Base-by-base conservation (phyloP, 2,797 vertebrate genomes). In the Oreortyx pictus region DNA sequence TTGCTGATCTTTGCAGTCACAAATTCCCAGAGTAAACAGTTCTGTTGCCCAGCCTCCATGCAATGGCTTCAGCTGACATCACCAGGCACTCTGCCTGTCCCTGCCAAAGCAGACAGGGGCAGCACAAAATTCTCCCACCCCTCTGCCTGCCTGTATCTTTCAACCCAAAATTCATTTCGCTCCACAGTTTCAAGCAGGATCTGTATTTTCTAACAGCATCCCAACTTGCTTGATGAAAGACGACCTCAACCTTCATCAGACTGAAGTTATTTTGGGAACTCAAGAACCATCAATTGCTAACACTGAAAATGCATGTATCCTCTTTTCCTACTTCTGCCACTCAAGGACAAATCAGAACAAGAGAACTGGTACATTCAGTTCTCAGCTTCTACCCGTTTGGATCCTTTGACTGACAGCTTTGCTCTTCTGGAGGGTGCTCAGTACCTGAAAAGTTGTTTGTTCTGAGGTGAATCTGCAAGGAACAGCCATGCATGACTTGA, bases 241-340 rank as follows among this genome's bases (percentile, higher is more conserved):
- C 16, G 65, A 80, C 15, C 35, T 25, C 18, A 73, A 86, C 73
- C 62, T 93, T 87, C 50, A 81, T 24, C 66, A 81, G 70, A 62
- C n/a, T 89, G 70, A 77, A 92, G 12, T 25, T 92, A 83, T 88
- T 87, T 95, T 90, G 81, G 85, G 59, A 91, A 76, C 49, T 68
- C 43, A 22, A 8, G 76, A 93, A 78, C 59, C 57, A 73, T 20
- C 47, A 68, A 39, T 14, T 49, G n/a, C 37, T 44, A 77, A 61
- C 0, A 5, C 33, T 83, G 73, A 81, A 80, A 86, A 70, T 50
- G 68, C 35, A 75, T 0, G 2, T 37, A 89, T 16, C 33, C 47
- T 12, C 14, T 49, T 89, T 70, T 64, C n/a, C n/a, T 43, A 19
- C 25, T 65, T 87, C 33, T 33, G 56, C 23, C 31, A 72, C 39